These are phyloP conservation scores for Noctilio leporinus DNA, from an alignment of 2,113 vertebrate species.

Conservation along the genomic window DNA sequence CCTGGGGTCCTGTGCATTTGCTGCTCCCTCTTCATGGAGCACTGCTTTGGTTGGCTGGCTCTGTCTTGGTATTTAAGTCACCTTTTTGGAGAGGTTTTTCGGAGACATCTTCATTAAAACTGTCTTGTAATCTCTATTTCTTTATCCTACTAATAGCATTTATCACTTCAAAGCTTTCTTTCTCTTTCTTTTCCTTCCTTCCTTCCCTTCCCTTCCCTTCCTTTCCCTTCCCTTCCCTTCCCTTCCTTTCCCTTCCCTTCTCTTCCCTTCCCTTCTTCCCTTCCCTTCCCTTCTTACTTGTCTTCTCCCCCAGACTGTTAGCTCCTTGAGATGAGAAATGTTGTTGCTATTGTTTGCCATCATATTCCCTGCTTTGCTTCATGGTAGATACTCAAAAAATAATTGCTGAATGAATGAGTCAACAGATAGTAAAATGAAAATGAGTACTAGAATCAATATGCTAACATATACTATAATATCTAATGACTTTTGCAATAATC, in stretches of 20 bases:
- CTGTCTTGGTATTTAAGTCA: neutral
- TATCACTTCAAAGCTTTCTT: neutral
- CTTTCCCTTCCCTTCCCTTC: too few relatives aligned
- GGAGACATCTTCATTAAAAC: neutral
- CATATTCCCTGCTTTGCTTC: neutral
- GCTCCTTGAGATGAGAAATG: neutral
- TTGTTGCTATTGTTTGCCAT: neutral
- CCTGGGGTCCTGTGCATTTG: neutral
- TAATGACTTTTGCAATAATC: neutral
- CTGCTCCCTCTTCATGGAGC: neutral
- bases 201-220: fast-evolving
- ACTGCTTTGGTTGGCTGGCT: neutral
- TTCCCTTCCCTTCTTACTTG: neutral
- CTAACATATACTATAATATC: neutral
- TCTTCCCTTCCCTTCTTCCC: too few relatives aligned
- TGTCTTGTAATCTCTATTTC: neutral
- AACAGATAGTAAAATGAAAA: neutral
- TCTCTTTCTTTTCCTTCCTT: neutral
- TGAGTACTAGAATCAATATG: neutral
- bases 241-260: too few relatives aligned
- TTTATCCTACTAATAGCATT: neutral
- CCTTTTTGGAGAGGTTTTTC: neutral
- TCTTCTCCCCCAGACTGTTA: neutral
- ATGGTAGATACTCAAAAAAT: neutral
- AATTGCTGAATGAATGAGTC: neutral